A percentile compares a stretch with the other conserved stretches of the same genome.
These are phyloP conservation scores for Listronotus oregonensis DNA, from an alignment of 1,140 invertebrate species.

Conservation along the genomic window DNA sequence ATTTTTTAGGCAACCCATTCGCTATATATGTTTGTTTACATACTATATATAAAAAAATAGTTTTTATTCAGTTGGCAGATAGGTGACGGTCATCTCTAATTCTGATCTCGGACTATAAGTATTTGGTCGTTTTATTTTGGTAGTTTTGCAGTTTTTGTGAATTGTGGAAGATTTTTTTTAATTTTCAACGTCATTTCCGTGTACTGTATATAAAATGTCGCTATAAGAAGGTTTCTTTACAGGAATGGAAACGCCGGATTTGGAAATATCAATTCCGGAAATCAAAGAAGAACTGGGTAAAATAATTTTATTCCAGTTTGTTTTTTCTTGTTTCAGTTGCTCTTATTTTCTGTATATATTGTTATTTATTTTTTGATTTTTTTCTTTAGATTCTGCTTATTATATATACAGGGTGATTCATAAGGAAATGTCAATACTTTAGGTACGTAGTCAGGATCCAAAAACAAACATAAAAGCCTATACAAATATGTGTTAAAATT, in stretches of 20 bases:
- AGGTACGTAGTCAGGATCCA: too few relatives aligned
- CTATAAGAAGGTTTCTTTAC: constrained; percentile 11
- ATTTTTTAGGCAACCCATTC: too few relatives aligned
- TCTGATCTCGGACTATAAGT: too few relatives aligned
- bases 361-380: constrained; percentile 1
- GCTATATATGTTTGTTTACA: too few relatives aligned
- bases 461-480: too few relatives aligned
- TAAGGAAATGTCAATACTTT: too few relatives aligned
- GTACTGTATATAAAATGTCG: not conserved
- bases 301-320: not conserved
- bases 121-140: constrained; percentile 13
- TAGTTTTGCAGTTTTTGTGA: constrained; percentile 9
- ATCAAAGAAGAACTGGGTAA: constrained; percentile 23
- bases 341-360: not conserved
- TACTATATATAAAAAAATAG: too few relatives aligned
- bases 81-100: too few relatives aligned
- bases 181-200: too few relatives aligned
- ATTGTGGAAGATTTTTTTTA: constrained; percentile 15
- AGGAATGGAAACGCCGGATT: constrained; percentile 21
- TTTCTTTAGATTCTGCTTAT: not conserved
- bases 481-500: too few relatives aligned
- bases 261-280: not conserved
- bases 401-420: not conserved
- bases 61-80: too few relatives aligned
- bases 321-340: constrained; percentile 7